phyloP scores from a whole-genome alignment of 2,888 invertebrate genomes.

The Polydrusus pterygomalis region DNA sequence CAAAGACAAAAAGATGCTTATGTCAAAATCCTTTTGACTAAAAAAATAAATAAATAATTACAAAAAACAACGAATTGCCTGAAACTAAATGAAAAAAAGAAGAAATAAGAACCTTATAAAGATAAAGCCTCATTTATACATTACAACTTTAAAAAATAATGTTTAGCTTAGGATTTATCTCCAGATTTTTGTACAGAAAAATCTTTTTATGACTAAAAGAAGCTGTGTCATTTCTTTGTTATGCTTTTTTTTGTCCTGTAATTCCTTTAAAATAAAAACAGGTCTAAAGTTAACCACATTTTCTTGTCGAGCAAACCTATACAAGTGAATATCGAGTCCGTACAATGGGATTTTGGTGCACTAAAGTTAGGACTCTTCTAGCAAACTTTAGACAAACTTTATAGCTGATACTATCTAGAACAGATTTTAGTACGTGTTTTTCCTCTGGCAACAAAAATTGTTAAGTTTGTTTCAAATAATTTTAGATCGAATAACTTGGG shows the following conservation, averaged over 20 bases:
- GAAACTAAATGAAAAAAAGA: no score
- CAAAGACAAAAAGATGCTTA: no score
- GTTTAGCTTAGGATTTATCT: neutral
- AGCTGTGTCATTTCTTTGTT: neutral
- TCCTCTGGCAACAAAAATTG: slow-evolving; percentile 18
- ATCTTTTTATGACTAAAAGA: neutral
- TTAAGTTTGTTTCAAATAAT: slow-evolving; percentile 36
- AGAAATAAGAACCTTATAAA: no score
- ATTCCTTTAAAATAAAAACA: no score
- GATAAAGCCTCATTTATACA: no score
- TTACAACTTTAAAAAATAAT: neutral
- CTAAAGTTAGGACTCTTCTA: neutral
- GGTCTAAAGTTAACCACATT: neutral
- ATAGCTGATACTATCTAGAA: neutral
- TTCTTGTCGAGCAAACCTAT: neutral
- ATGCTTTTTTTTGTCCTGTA: neutral
- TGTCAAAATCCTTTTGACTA: no score
- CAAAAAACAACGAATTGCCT: no score
- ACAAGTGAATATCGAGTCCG: neutral
- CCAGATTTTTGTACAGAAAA: neutral
- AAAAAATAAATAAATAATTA: no score
- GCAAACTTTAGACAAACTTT: slow-evolving; percentile 8
- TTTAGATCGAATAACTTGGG: slow-evolving; percentile 36
- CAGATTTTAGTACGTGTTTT: slow-evolving; percentile 36
- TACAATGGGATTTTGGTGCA: neutral